phyloP scores from a whole-genome alignment of 2,888 invertebrate species.

The Pristionchus japonicus region DNA sequence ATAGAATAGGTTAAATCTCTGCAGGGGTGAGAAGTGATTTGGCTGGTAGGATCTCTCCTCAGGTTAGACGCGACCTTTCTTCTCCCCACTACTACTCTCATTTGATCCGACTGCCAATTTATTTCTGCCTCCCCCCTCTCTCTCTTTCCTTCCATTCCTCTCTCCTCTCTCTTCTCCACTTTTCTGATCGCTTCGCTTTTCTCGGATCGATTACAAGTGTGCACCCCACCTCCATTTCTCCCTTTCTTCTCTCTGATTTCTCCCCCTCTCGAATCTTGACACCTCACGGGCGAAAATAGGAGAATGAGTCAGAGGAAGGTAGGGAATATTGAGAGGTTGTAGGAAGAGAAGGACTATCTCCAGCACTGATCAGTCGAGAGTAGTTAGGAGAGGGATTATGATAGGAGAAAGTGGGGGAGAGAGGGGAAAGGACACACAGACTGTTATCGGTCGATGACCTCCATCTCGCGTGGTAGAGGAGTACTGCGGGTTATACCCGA shows the following conservation, averaged over 20 bases:
- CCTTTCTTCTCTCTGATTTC: not conserved
- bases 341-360: not conserved
- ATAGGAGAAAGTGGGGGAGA: not conserved
- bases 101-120: slow-evolving; percentile 11
- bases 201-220: slow-evolving; percentile 21
- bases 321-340: not conserved
- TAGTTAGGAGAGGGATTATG: not conserved
- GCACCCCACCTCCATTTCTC: not conserved
- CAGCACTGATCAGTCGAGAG: not conserved
- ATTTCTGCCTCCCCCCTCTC: slow-evolving; percentile 18
- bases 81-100: not conserved
- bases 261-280: not conserved
- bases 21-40: not conserved
- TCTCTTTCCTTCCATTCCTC: not conserved
- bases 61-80: not conserved
- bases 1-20: too few relatives aligned
- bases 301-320: not conserved
- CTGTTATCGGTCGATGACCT: slow-evolving; percentile 27
- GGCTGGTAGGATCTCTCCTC: not conserved
- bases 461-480: not conserved
- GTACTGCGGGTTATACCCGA: not conserved
- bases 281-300: not conserved
- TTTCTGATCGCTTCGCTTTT: slow-evolving; percentile 23
- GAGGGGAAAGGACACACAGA: slow-evolving; percentile 14
- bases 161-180: not conserved